Percentiles rank a stretch among this genome's conserved stretches.
Conservation (phyloP, 2,797 vertebrate genomes). For the Yasuhikotakia modesta region DNA sequence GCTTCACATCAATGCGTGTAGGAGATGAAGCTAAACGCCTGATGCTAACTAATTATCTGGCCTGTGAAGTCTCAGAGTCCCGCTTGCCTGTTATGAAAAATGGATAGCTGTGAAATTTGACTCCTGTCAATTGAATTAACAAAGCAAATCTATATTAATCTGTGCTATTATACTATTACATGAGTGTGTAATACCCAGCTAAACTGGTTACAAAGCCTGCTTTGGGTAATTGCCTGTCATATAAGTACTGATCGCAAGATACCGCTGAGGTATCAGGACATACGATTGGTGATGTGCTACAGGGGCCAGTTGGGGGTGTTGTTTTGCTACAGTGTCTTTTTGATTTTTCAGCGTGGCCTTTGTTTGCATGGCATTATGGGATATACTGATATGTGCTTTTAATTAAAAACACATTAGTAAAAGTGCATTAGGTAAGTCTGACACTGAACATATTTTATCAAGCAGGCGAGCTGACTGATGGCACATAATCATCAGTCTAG, state of each 20-base stretch:
- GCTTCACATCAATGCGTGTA: constrained; percentile 53
- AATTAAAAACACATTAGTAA: constrained; percentile 31
- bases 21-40: constrained; percentile 50
- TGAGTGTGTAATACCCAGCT: constrained; percentile 37
- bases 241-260: constrained; percentile 38
- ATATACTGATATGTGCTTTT: constrained; percentile 15
- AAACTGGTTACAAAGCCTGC: constrained; percentile 40
- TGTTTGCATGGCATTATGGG: neutral
- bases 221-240: constrained; percentile 40
- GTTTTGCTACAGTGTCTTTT: constrained; percentile 11
- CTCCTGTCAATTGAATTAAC: constrained; percentile 51
- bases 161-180: constrained; percentile 35
- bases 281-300: neutral
- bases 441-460: constrained; percentile 14
- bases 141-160: constrained; percentile 41
- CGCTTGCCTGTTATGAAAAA: constrained; percentile 28
- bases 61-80: constrained; percentile 5
- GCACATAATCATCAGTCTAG: constrained; percentile 42
- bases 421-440: constrained; percentile 7
- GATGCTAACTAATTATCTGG: constrained; percentile 69
- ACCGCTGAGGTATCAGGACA: constrained; percentile 8
- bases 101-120: constrained; percentile 63
- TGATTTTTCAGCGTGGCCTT: constrained; percentile 4
- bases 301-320: neutral
- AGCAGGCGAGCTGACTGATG: constrained; percentile 37